phyloP scores from a whole-genome alignment of 2,113 vertebrate species.

The Mormyrus iriodes region DNA sequence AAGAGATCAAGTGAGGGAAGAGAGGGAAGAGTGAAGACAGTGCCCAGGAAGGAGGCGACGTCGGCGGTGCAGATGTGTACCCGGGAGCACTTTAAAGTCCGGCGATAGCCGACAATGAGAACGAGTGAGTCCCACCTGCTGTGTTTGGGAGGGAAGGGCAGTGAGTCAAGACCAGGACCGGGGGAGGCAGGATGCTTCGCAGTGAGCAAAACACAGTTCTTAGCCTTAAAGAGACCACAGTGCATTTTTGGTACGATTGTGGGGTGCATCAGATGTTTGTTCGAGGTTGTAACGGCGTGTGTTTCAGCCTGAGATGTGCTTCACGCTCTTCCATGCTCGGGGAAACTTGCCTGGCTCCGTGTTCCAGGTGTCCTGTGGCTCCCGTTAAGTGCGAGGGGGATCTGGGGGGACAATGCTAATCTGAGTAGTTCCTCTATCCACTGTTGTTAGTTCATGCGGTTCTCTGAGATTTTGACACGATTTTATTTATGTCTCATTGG shows the following conservation, averaged over 20 bases:
- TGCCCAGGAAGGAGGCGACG: not conserved
- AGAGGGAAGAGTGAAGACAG: not conserved
- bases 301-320: not conserved
- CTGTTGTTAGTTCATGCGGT: not conserved
- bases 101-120: not conserved
- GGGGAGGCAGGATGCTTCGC: not conserved
- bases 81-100: not conserved
- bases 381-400: not conserved
- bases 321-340: not conserved
- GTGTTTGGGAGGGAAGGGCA: not conserved
- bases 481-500: not conserved
- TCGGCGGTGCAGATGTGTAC: not conserved
- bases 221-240: slow-evolving; percentile 26
- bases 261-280: not conserved
- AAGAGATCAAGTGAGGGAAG: not conserved
- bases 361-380: not conserved
- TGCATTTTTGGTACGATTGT: not conserved
- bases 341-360: not conserved
- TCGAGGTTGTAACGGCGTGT: not conserved
- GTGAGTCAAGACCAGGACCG: not conserved
- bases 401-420: too few species aligned
- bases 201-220: not conserved
- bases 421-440: not conserved
- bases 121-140: slow-evolving; percentile 8
- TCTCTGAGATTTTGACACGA: not conserved